A percentile compares a stretch with the other conserved stretches of the same genome.
Conservation (phyloP, 2,797 vertebrate species). For the Pampus argenteus region DNA sequence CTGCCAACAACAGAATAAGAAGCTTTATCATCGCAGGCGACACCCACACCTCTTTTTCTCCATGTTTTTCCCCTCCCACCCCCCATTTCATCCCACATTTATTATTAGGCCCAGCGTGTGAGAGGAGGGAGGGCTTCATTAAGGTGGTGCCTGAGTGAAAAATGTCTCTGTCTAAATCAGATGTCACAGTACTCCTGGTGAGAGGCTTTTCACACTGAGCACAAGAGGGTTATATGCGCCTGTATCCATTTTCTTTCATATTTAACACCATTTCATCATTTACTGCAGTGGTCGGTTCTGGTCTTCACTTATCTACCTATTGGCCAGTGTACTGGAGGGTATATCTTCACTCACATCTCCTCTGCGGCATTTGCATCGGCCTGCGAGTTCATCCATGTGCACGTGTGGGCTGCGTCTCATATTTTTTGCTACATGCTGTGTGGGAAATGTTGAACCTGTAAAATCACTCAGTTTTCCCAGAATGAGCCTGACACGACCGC, state of each 20-base stretch:
- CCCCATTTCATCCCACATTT: slow-evolving; percentile 29
- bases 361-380: slow-evolving; percentile 14
- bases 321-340: slow-evolving; percentile 1
- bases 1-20: slow-evolving; percentile 48
- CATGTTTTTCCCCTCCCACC: background rate
- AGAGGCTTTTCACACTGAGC: slow-evolving; percentile 41
- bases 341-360: slow-evolving; percentile 42
- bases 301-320: slow-evolving; percentile 18
- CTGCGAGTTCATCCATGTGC: slow-evolving; percentile 19
- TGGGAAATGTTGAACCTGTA: slow-evolving; percentile 1
- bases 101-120: slow-evolving; percentile 51
- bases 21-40: slow-evolving; percentile 40
- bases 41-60: slow-evolving; percentile 41
- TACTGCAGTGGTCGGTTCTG: background rate
- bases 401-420: background rate
- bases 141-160: slow-evolving; percentile 23
- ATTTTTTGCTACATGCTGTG: background rate
- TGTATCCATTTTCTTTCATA: slow-evolving; percentile 34
- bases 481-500: background rate
- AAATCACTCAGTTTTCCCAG: background rate
- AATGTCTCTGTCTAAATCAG: slow-evolving; percentile 5
- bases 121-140: slow-evolving; percentile 31
- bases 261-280: slow-evolving; percentile 41
- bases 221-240: background rate
- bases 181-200: background rate